Base-by-base conservation (phyloP, 2,113 vertebrate genomes). In the Oreocharis arfaki region DNA sequence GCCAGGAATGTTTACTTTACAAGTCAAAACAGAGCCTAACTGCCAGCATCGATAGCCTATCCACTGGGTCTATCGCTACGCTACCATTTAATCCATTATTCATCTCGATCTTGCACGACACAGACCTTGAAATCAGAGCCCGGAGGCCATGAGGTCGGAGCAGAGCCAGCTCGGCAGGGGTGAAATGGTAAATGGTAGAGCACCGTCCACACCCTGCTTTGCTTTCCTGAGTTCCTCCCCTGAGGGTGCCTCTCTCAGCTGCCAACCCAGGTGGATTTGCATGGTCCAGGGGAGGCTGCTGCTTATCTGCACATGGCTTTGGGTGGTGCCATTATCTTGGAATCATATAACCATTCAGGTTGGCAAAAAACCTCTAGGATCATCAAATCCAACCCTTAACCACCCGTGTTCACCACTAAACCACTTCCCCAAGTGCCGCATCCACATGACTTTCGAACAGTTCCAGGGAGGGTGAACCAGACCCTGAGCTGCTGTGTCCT, bases 11-110 rank as follows among this genome's bases (percentile, higher is more conserved):
- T 83, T 90, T 90, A 88, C 85, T 68, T 92, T 92, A 88, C 90
- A 92, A 89, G 92, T 84, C 76, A 93, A 87, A 95, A 92, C 95
- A 95, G 67, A 93, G 57, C 16, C 92, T 63, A 79, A 61, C 57
- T 90, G 53, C 69, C 81, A 89, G 74, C 91, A 53, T 47, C 1
- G 35, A 95, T 86, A 89, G 59, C 67, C 69, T 10, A 6, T 73
- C 81, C 59, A 30, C 32, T 5, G 77, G 39, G 27, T 70, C 84
- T 53, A 28, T 64, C 22, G 1, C 47, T 69, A 74, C 22, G 1
- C 47, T 69, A 74, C 79, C 32, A 32, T 49, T 86, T 92, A 26
- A 77, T 86, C 11, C 63, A 71, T 93, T 80, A 90, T 96, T 93
- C 84, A 95, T 83, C 81, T 39, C 13, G 0, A 42, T 65, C 75